phyloP scores from a whole-genome alignment of 2,888 invertebrate genomes.

The Hypsopygia costalis region DNA sequence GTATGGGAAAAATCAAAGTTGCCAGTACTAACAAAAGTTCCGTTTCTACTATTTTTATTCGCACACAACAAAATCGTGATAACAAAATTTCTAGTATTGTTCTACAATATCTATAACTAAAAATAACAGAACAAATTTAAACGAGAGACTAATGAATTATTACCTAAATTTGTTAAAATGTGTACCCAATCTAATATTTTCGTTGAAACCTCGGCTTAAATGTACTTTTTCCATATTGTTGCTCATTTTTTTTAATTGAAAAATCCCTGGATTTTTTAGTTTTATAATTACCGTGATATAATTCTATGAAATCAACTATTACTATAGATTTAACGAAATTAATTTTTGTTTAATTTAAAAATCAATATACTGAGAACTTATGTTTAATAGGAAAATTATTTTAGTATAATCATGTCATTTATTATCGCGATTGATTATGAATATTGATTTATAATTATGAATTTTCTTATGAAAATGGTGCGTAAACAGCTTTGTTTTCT shows the following conservation, averaged over 20 bases:
- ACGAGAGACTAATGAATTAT: no score
- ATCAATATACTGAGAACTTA: conserved; percentile 5
- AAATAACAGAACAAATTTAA: no score
- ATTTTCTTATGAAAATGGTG: conserved; percentile 54
- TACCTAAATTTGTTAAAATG: no score
- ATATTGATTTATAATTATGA: conserved; percentile 16
- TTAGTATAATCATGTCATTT: conserved; percentile 10
- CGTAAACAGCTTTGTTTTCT: conserved; percentile 34
- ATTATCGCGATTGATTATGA: not conserved
- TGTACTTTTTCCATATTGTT: not conserved
- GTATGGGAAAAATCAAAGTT: no score
- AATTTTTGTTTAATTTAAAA: conserved; percentile 12
- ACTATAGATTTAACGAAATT: conserved; percentile 1
- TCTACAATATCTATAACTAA: no score
- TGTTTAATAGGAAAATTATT: conserved; percentile 13
- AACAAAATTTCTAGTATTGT: no score
- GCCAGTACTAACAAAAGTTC: no score
- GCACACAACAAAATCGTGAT: no score
- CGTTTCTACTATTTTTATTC: no score
- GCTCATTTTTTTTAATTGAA: not conserved
- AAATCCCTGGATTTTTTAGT: no score
- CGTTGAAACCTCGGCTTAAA: no score
- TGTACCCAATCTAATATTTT: no score
- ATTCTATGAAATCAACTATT: conserved; percentile 8
- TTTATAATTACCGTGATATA: conserved; percentile 7